Evolutionary conservation across 2,113 vertebrate species (phyloP).

Genomic region (Calidris pygmaea): DNA sequence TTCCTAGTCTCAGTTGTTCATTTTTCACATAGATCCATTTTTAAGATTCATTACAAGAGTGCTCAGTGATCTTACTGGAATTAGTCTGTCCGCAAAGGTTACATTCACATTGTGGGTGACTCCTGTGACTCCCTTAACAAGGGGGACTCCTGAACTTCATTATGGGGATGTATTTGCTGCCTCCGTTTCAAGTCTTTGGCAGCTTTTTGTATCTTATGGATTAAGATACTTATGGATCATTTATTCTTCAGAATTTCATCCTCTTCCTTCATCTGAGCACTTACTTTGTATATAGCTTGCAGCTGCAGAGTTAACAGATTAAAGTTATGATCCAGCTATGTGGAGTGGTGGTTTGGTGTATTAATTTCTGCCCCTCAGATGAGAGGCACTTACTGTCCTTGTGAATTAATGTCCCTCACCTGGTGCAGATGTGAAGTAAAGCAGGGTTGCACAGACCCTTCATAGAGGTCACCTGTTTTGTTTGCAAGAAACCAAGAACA

Average conservation of each 20-base stretch:
- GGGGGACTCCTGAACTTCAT: too few relatives aligned
- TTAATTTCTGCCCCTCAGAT: not conserved
- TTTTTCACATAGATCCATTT: not conserved
- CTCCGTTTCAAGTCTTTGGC: not conserved
- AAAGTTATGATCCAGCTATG: not conserved
- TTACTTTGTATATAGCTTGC: constrained; percentile 12
- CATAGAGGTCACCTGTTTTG: not conserved
- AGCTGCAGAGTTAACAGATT: not conserved
- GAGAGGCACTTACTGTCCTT: not conserved
- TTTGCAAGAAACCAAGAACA: not conserved
- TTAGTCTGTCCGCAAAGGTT: not conserved
- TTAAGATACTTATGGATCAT: not conserved
- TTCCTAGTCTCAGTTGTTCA: not conserved
- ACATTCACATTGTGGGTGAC: not conserved
- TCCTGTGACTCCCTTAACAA: too few relatives aligned
- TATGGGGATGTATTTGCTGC: constrained; percentile 10
- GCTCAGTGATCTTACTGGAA: not conserved
- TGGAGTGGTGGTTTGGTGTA: not conserved
- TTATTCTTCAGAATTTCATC: not conserved
- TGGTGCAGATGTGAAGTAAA: not conserved
- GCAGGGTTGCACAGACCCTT: not conserved
- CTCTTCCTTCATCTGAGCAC: not conserved
- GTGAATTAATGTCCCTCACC: not conserved
- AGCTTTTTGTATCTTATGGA: not conserved
- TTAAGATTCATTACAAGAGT: not conserved